Percentiles rank a stretch among this genome's conserved stretches.
Conservation (phyloP, 2,113 vertebrate species). For the Trogon surrucura region DNA sequence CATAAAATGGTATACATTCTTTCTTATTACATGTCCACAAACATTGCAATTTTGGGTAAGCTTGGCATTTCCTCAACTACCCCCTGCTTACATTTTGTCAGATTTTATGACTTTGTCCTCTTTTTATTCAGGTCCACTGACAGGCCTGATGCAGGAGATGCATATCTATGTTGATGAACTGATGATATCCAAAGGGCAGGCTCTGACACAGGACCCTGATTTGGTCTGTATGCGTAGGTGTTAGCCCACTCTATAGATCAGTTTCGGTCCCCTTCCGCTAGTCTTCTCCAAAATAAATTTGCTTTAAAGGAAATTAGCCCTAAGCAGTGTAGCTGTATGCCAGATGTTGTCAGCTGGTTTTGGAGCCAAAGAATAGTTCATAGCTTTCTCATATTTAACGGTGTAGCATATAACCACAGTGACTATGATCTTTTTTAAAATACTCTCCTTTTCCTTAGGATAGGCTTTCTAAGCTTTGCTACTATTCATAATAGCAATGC, state of each 20-base stretch:
- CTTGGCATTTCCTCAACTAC: neutral
- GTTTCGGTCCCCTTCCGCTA: neutral
- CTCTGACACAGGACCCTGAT: neutral
- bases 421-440: neutral
- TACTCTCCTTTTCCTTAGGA: neutral
- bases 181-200: neutral
- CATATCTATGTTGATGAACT: neutral
- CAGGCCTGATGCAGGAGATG: neutral
- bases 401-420: neutral
- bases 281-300: neutral
- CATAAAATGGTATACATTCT: neutral
- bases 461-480: neutral
- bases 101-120: neutral
- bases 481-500: neutral
- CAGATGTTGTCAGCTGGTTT: neutral
- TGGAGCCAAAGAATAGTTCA: neutral
- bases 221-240: neutral
- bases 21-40: neutral
- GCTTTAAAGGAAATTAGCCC: neutral
- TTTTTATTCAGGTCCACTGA: neutral
- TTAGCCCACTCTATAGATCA: neutral
- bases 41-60: neutral
- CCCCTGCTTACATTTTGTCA: neutral
- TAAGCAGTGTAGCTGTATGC: neutral
- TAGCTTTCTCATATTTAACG: accelerated